These are phyloP conservation scores for Oenanthe melanoleuca DNA, from an alignment of 2,113 vertebrate species.

Conservation along the genomic window DNA sequence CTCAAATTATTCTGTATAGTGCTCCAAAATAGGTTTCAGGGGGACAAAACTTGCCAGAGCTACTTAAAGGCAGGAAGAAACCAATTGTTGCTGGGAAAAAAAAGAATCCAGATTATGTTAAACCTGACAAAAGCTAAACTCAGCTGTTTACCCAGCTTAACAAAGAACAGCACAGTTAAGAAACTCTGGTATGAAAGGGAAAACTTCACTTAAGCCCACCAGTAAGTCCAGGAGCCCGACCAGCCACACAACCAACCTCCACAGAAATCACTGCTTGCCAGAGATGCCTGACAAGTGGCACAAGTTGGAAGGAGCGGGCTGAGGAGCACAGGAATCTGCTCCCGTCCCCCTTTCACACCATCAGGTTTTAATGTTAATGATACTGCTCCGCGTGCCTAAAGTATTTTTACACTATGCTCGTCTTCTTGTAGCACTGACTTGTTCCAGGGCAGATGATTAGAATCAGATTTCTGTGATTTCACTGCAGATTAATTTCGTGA, in stretches of 20 bases:
- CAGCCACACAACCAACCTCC: background rate
- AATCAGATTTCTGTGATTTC: constrained; percentile 64
- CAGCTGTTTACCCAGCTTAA: background rate
- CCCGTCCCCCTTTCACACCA: background rate
- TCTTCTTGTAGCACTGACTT: background rate
- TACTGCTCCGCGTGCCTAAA: background rate
- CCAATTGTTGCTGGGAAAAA: background rate
- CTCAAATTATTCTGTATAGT: background rate
- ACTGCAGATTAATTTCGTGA: constrained; percentile 42
- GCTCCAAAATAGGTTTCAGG: background rate
- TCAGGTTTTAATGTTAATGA: constrained; percentile 37
- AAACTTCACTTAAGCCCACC: background rate
- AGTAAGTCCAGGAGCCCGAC: background rate
- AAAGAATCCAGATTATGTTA: background rate
- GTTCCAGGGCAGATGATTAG: constrained; percentile 22
- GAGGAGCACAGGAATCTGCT: background rate
- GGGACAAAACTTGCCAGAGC: background rate
- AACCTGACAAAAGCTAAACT: constrained; percentile 24
- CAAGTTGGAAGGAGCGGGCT: background rate
- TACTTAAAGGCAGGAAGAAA: constrained; percentile 31
- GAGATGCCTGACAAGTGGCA: background rate
- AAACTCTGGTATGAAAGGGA: background rate
- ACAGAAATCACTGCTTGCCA: background rate
- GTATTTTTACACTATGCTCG: constrained; percentile 25
- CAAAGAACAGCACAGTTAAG: constrained; percentile 7